A percentile compares a stretch with the other conserved stretches of the same genome.
Evolutionary conservation across 2,797 vertebrate genomes (phyloP).

Genomic region (Lutjanus argentimaculatus): DNA sequence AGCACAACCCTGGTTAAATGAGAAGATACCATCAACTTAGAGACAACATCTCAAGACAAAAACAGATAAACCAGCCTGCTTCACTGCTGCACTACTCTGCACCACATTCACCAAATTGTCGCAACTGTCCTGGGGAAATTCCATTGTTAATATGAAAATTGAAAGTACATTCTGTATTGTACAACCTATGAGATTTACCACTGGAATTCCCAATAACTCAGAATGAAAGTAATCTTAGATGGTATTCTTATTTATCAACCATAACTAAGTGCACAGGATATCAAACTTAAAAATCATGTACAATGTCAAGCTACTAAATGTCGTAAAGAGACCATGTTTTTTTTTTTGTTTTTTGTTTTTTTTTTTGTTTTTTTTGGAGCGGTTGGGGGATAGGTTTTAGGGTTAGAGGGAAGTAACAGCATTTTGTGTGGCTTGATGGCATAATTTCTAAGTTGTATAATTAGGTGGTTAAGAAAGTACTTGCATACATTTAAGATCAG

Average conservation of each 20-base stretch:
- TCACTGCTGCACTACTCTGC: constrained; percentile 15
- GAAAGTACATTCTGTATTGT: constrained; percentile 24
- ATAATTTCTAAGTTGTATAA: not conserved
- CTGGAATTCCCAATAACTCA: constrained; percentile 58
- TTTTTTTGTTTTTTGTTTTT: too few relatives aligned
- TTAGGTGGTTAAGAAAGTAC: too few relatives aligned
- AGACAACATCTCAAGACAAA: constrained; percentile 65
- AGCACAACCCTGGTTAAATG: constrained; percentile 43
- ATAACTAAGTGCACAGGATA: not conserved
- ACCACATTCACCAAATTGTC: constrained; percentile 18
- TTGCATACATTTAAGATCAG: too few relatives aligned
- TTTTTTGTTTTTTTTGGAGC: too few relatives aligned
- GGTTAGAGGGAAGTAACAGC: not conserved
- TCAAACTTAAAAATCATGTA: not conserved
- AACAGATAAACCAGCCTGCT: constrained; percentile 41
- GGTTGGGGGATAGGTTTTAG: too few relatives aligned
- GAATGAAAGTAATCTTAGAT: constrained; percentile 54
- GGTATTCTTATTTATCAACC: not conserved
- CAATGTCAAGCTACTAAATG: not conserved
- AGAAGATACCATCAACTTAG: constrained; percentile 62
- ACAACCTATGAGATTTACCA: constrained; percentile 57
- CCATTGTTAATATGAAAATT: constrained; percentile 36
- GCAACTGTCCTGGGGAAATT: constrained; percentile 54
- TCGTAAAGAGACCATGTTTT: not conserved
- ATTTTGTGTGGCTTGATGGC: not conserved